Conservation (phyloP, 2,888 invertebrate species). For the Ametastegia equiseti region DNA sequence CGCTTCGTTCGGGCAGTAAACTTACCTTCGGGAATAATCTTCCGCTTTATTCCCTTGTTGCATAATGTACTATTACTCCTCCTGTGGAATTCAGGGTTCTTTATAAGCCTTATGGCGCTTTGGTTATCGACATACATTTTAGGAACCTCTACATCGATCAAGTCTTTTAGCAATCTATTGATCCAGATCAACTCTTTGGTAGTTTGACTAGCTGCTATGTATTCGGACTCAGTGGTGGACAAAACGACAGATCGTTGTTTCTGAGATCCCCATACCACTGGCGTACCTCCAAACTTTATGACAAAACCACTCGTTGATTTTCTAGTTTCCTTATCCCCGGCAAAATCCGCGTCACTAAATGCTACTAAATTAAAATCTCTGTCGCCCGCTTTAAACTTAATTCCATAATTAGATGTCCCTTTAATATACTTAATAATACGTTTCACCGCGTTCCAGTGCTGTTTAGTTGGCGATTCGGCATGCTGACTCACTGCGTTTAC, state of each 20-base stretch:
- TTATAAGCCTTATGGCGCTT: too few species aligned
- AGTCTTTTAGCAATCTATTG: not conserved
- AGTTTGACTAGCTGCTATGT: not conserved
- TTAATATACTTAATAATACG: constrained; percentile 53
- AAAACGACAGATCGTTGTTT: not conserved
- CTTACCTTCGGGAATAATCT: too few species aligned
- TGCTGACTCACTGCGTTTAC: not conserved
- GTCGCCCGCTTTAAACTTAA: constrained; percentile 21
- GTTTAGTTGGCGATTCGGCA: constrained; percentile 47
- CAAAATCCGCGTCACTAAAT: constrained; percentile 51
- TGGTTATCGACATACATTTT: not conserved
- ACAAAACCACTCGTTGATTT: constrained; percentile 50
- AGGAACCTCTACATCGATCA: not conserved
- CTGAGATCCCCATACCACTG: not conserved
- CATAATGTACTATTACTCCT: too few species aligned
- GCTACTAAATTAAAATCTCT: not conserved
- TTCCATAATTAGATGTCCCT: constrained; percentile 49
- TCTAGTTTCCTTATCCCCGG: constrained; percentile 41
- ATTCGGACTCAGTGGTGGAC: not conserved
- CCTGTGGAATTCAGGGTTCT: too few species aligned
- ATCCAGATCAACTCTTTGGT: not conserved
- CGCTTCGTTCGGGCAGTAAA: too few species aligned
- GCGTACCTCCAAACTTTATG: not conserved
- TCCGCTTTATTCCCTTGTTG: too few species aligned
- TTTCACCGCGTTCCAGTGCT: constrained; percentile 54